These are phyloP conservation scores for Ommatoiulus sabulosus DNA, from an alignment of 2,888 invertebrate species.

Conservation along the genomic window DNA sequence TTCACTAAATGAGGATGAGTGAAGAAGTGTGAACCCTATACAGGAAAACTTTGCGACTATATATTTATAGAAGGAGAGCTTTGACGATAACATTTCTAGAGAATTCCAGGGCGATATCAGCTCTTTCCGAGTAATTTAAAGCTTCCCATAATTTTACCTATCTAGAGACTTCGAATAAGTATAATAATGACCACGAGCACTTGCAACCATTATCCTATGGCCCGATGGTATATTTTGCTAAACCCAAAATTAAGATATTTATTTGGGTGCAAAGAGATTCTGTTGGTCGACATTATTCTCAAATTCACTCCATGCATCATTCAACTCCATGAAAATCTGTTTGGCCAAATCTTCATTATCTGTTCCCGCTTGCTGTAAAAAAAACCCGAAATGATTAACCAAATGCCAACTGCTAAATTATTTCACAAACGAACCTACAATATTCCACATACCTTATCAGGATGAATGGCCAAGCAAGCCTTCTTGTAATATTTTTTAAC, in stretches of 20 bases:
- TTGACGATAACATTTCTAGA: constrained; percentile 1
- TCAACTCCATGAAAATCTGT: constrained; percentile 98
- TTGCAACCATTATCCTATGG: background rate
- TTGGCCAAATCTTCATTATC: constrained; percentile 93
- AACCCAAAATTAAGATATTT: constrained; percentile 37
- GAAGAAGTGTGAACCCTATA: background rate
- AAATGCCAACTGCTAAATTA: background rate
- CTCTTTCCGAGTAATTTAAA: background rate
- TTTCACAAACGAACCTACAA: background rate
- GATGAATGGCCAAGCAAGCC: constrained; percentile 97
- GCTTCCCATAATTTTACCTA: background rate
- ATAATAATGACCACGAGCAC: background rate
- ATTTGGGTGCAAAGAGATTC: constrained; percentile 59
- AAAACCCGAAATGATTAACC: background rate
- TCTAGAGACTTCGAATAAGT: constrained; percentile 20
- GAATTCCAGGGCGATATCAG: background rate
- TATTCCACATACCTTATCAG: constrained; percentile 88
- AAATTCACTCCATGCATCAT: constrained; percentile 98
- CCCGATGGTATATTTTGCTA: background rate
- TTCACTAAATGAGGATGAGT: constrained; percentile 34
- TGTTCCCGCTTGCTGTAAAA: constrained; percentile 85
- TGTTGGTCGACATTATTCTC: constrained; percentile 76
- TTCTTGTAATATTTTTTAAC: constrained; percentile 96
- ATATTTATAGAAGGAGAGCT: background rate
- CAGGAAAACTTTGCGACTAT: constrained; percentile 25